Evolutionary conservation across 2,797 vertebrate genomes (phyloP).

Genomic region (Denticeps clupeoides): DNA sequence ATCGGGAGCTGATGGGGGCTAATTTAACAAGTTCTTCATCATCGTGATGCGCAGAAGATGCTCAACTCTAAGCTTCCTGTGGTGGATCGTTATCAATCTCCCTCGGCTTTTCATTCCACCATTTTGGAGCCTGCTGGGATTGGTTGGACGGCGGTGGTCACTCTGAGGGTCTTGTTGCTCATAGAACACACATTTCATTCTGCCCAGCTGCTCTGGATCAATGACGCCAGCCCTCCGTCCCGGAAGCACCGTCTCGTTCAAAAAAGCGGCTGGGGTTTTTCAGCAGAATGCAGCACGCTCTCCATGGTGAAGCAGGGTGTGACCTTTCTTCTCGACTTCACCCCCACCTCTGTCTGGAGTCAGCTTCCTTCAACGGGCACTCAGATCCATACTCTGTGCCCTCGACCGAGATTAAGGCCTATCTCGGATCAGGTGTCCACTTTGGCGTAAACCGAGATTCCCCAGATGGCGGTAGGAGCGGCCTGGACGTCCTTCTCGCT

Average conservation of each 20-base stretch:
- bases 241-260: too few relatives aligned
- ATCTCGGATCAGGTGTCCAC: constrained; percentile 31
- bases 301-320: too few relatives aligned
- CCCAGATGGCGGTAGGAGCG: constrained; percentile 9
- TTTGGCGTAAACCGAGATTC: constrained; percentile 44
- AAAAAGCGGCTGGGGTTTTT: too few relatives aligned
- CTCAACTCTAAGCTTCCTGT: neutral
- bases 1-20: neutral
- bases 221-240: too few relatives aligned
- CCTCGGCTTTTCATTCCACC: too few relatives aligned
- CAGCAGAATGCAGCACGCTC: too few relatives aligned
- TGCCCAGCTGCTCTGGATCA: too few relatives aligned
- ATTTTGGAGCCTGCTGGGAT: too few relatives aligned
- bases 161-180: too few relatives aligned
- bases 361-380: constrained; percentile 39
- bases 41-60: neutral
- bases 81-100: constrained; percentile 16
- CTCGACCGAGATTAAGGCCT: constrained; percentile 22
- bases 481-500: constrained; percentile 4
- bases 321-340: constrained; percentile 38
- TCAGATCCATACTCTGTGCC: constrained; percentile 35
- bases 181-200: too few relatives aligned
- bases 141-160: too few relatives aligned
- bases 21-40: constrained; percentile 3
- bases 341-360: constrained; percentile 31